Evolutionary conservation across 2,113 vertebrate genomes (phyloP), one percentile per base, ranked within the genome.

Genomic region (Lamprotornis superbus): DNA sequence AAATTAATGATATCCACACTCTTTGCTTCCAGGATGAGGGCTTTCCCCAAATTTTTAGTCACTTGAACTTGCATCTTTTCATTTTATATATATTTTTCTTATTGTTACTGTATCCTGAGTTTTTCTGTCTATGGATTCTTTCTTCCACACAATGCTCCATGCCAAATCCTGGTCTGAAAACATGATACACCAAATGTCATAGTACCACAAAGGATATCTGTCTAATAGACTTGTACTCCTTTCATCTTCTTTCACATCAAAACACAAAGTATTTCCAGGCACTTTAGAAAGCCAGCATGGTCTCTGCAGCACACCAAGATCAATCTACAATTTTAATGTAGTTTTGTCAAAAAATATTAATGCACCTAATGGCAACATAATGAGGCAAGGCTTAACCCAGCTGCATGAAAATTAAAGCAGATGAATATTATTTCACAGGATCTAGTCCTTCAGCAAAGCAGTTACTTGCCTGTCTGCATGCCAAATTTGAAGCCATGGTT

Each of bases 331-430:
- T 93, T 93, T 97, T 76, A 82, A 79, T 87, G 76, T 74, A 91
- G 44, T 65, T 96, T 94, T 92, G 83, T 96, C 37, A 93, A 92
- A 89, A 96, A 91, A 81, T 80, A 80, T 77, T 76, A 95, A 90
- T 87, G 77, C 33, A 92, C 60, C 70, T 96, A 91, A 93, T 96
- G 84, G 63, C 56, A 96, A 92, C 71, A 74, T 91, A 97, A 97
- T 64, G 91, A 96, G 80, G 47, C 86, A 85, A 71, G 23, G 70
- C 67, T 96, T 94, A 96, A 95, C 79, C 47, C 90, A 97, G 94
- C 95, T 95, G 73, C 71, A 56, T 31, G 50, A 91, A 85, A 96
- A 91, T 96, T 96, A 94, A 93, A 93, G 81, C 57, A 91, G 91
- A 91, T 90, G 10, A 97, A 78, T 88, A 92, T 75, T 83, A 95